Conservation (phyloP, 2,113 vertebrate species). For the Dipodomys stephensi region DNA sequence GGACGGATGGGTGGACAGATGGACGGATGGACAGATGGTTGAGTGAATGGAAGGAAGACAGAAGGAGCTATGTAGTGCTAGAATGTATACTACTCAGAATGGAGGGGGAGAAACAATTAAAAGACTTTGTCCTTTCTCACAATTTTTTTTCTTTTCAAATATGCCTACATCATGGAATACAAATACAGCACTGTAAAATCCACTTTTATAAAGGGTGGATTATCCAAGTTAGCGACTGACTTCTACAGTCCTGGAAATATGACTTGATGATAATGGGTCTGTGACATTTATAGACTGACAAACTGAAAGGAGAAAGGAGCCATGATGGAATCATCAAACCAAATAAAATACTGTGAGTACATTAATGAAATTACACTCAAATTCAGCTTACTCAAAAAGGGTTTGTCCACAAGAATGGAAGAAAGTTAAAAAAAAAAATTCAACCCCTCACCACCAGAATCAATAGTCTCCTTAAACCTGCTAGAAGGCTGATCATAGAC, state of each 20-base stretch:
- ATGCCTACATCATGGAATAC: background rate
- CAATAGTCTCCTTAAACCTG: slow-evolving; percentile 63
- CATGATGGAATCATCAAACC: background rate
- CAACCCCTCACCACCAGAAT: background rate
- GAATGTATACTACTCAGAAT: background rate
- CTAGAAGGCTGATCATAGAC: slow-evolving; percentile 57
- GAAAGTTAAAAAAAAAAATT: no score
- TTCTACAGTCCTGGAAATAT: background rate
- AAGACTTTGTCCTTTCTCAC: background rate
- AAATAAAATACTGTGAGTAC: slow-evolving; percentile 35
- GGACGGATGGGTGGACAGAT: background rate
- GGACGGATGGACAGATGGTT: background rate
- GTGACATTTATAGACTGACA: background rate
- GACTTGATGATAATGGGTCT: background rate
- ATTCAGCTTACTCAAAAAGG: slow-evolving; percentile 38
- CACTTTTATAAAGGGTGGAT: background rate
- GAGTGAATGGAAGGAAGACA: no score
- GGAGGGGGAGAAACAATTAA: background rate
- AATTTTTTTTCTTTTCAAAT: background rate
- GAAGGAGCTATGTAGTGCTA: background rate
- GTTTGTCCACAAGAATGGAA: background rate
- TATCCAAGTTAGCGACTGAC: background rate
- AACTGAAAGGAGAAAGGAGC: background rate
- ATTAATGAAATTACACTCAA: slow-evolving; percentile 26
- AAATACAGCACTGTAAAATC: background rate